Base-by-base conservation (phyloP, 2,888 invertebrate species). In the Epinotia nisella region DNA sequence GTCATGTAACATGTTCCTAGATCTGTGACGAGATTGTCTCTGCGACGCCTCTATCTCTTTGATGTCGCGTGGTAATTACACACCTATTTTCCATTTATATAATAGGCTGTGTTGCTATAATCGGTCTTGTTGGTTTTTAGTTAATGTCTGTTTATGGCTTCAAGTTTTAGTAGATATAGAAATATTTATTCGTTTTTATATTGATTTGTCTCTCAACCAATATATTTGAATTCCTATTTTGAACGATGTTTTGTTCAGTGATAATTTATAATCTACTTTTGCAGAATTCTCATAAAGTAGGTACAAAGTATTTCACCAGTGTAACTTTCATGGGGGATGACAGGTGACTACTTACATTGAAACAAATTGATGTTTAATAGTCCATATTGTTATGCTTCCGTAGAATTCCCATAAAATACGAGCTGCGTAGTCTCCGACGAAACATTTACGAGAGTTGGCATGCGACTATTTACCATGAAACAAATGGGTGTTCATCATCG, bases 1-100 rank as follows among this genome's bases (percentile, higher is more conserved):
- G 75, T 70, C 75, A 74, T n/a, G n/a, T n/a, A n/a, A n/a, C n/a
- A n/a, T 66, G 65, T 66, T 77, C 73, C 60, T 68, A 74, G 71
- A 75, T 74, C 70, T 60, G 74, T 70, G 73, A 75, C 75, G 74
- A 78, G 76, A 76, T 76, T 76, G 61, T 58, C 64, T 60, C 70
- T 70, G 41, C 66, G 70, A 65, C 71, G 71, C 71, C 71, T n/a
- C n/a, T 76, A 70, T 73, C 69, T 45, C 76, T 77, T 78, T 77
- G 77, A 77, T 76, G 76, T 75, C 39, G 67, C 15, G 51, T 35
- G 72, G 45, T 55, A 49, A 49, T 49, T 35, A 72, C 9, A 49
- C 29, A 45, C 35, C 51, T 53, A 29, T 67, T 45, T 58, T 61
- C 29, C 10, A 21, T 67, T 56, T 17, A 60, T 35, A 24, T 58